A percentile compares a stretch with the other conserved stretches of the same genome.
These are phyloP conservation scores for Hippocampus abdominalis DNA, from an alignment of 2,113 vertebrate genomes.

Conservation along the genomic window DNA sequence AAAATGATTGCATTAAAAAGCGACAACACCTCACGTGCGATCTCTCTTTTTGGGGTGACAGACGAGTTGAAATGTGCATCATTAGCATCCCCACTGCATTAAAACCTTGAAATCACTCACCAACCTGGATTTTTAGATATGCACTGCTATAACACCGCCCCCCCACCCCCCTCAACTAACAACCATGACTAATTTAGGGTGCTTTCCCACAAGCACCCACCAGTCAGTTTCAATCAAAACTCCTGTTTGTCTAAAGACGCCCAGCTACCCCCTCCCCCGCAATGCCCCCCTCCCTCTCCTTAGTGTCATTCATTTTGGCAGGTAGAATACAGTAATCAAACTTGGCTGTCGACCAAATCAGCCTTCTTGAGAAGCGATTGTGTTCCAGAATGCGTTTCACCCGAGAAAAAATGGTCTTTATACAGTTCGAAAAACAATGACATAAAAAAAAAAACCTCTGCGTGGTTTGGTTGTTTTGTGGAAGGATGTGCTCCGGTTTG, in stretches of 20 bases:
- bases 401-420: constrained; percentile 6
- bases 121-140: constrained; percentile 50
- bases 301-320: background rate
- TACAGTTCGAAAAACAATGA: background rate
- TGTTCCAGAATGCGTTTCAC: background rate
- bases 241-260: background rate
- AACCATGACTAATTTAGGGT: background rate
- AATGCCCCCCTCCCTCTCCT: no score
- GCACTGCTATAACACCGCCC: constrained; percentile 13
- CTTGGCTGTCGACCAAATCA: background rate
- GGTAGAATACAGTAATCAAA: background rate
- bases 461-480: background rate
- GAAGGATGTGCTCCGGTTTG: background rate
- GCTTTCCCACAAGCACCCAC: background rate
- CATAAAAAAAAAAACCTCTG: background rate
- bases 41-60: constrained; percentile 45
- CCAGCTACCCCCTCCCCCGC: no score
- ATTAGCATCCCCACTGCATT: constrained; percentile 59
- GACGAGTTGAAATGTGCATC: constrained; percentile 59
- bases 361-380: background rate
- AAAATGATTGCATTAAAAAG: constrained; percentile 69
- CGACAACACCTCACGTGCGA: constrained; percentile 24
- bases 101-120: constrained; percentile 70
- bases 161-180: constrained; percentile 5
- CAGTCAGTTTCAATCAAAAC: background rate